A percentile compares a stretch with the other conserved stretches of the same genome.
These are phyloP conservation scores for Pemphigus obesinymphae DNA, from an alignment of 1,140 invertebrate genomes.

Conservation along the genomic window DNA sequence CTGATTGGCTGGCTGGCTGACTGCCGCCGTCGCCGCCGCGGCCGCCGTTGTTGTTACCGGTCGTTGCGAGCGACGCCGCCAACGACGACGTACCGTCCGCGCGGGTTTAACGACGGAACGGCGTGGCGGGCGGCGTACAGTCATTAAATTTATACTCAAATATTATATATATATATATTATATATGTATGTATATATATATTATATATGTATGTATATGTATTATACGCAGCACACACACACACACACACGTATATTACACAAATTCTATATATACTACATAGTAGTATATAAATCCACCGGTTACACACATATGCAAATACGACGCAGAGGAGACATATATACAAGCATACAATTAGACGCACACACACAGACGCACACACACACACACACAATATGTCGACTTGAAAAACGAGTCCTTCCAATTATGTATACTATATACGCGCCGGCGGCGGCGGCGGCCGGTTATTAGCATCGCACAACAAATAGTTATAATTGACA, in stretches of 20 bases:
- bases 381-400: no score
- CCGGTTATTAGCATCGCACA: not conserved
- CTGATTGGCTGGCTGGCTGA: not conserved
- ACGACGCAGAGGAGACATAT: no score
- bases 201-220: no score
- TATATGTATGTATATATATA: no score
- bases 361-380: no score
- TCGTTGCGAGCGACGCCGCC: not conserved
- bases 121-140: not conserved
- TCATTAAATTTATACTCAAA: conserved; percentile 1
- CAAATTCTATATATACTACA: not conserved
- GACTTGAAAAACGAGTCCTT: not conserved
- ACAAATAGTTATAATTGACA: not conserved
- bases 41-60: not conserved
- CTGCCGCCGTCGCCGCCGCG: not conserved
- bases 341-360: no score
- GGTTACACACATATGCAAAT: no score
- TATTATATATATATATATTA: no score
- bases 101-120: conserved; percentile 18
- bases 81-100: not conserved
- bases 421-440: conserved; percentile 3
- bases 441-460: no score
- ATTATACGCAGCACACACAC: no score
- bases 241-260: not conserved
- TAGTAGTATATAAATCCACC: not conserved